These are phyloP conservation scores for Montipora efflorescens DNA, from an alignment of 64 coral and sea anemone genomes.

Conservation along the genomic window DNA sequence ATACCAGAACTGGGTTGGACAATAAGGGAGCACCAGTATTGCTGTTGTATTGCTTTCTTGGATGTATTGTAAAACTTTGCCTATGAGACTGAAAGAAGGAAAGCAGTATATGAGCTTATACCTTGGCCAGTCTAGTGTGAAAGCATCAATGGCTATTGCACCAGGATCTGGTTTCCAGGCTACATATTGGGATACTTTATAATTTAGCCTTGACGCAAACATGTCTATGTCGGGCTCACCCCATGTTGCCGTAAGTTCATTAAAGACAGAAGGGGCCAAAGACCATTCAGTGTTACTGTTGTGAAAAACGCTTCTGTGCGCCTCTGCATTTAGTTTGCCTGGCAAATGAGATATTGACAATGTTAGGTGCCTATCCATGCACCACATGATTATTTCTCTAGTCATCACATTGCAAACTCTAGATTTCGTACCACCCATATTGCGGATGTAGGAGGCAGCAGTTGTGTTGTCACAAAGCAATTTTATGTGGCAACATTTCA, in stretches of 20 bases:
- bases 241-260: slow-evolving; percentile 9
- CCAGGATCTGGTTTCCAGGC: slow-evolving; percentile 61
- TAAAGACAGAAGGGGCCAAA: background rate
- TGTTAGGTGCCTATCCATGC: slow-evolving; percentile 25
- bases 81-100: slow-evolving; percentile 61
- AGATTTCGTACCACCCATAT: slow-evolving; percentile 65
- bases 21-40: slow-evolving; percentile 45
- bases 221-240: slow-evolving; percentile 48
- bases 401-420: slow-evolving; percentile 58
- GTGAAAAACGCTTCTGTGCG: slow-evolving; percentile 47
- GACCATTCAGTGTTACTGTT: slow-evolving; percentile 63
- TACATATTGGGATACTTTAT: slow-evolving; percentile 46
- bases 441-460: slow-evolving; percentile 30
- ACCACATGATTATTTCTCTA: slow-evolving; percentile 62
- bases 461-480: slow-evolving; percentile 70
- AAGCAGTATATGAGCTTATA: slow-evolving; percentile 62
- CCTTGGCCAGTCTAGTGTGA: slow-evolving; percentile 39
- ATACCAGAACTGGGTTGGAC: slow-evolving; percentile 78
- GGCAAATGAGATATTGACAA: slow-evolving; percentile 42
- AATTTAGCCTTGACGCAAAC: slow-evolving; percentile 67
- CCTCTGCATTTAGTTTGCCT: slow-evolving; percentile 63
- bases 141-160: slow-evolving; percentile 58
- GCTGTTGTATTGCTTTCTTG: slow-evolving; percentile 35
- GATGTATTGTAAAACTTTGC: slow-evolving; percentile 60
- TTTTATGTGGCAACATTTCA: slow-evolving; percentile 36